phyloP scores from a whole-genome alignment of 2,888 invertebrate species.

The Iselma pallidipennis region DNA sequence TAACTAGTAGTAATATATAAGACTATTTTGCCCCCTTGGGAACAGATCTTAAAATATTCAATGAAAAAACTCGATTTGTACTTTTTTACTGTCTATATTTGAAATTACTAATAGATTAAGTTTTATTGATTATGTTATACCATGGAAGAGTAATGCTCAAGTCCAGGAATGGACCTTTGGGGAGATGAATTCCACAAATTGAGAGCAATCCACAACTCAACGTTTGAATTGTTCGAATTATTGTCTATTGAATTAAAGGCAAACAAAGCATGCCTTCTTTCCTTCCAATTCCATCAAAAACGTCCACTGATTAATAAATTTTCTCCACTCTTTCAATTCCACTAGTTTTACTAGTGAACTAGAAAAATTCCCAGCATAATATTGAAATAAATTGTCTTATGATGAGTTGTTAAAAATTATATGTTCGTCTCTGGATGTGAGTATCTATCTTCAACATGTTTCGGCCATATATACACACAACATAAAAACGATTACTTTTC shows the following conservation, averaged over 20 bases:
- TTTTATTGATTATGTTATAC: background rate
- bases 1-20: background rate
- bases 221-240: slow-evolving; percentile 3
- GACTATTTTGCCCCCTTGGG: background rate
- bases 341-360: background rate
- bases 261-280: background rate
- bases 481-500: slow-evolving; percentile 22
- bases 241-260: background rate
- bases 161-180: background rate
- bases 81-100: too few species aligned
- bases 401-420: slow-evolving; percentile 2
- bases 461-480: too few species aligned
- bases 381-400: background rate
- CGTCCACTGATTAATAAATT: background rate
- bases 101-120: too few species aligned
- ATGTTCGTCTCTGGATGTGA: slow-evolving; percentile 1
- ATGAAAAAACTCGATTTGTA: background rate
- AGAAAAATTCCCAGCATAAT: background rate
- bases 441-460: slow-evolving; percentile 7
- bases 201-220: background rate
- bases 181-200: slow-evolving; percentile 5
- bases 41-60: background rate
- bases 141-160: background rate
- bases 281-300: background rate
- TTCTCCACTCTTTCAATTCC: background rate